Evolutionary conservation across 2,113 vertebrate genomes (phyloP).

Genomic region (Tricholaema leucomelas): DNA sequence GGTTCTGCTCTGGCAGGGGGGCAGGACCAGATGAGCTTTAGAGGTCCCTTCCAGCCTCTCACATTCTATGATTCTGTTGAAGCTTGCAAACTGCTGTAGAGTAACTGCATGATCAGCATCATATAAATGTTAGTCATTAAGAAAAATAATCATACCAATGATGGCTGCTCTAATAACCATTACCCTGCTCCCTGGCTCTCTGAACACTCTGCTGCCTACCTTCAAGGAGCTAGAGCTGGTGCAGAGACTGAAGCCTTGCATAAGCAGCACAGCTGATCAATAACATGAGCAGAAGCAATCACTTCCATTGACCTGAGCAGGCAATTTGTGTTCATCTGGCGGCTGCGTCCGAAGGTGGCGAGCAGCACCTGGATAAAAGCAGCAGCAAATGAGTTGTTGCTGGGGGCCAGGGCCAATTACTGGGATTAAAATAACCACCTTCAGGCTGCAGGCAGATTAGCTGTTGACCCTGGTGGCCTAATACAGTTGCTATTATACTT

Average conservation of each 20-base stretch:
- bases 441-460: slow-evolving; percentile 23
- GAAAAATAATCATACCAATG: neutral
- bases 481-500: neutral
- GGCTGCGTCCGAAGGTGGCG: neutral
- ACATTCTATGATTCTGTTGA: neutral
- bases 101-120: neutral
- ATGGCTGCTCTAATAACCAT: neutral
- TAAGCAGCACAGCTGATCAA: neutral
- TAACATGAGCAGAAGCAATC: neutral
- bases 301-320: slow-evolving; percentile 17
- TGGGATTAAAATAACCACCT: slow-evolving; percentile 39
- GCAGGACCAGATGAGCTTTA: too few species aligned
- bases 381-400: neutral
- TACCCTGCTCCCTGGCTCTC: neutral
- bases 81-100: neutral
- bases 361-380: slow-evolving; percentile 5
- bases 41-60: too few species aligned
- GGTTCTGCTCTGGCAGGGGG: too few species aligned
- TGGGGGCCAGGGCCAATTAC: slow-evolving; percentile 33
- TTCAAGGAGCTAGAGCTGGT: neutral
- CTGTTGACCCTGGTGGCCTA: slow-evolving; percentile 9
- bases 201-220: neutral
- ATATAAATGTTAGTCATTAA: slow-evolving; percentile 18
- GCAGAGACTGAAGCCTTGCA: neutral
- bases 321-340: slow-evolving; percentile 13